These are phyloP conservation scores for Latheticus oryzae DNA, from an alignment of 2,888 invertebrate genomes.

Conservation along the genomic window DNA sequence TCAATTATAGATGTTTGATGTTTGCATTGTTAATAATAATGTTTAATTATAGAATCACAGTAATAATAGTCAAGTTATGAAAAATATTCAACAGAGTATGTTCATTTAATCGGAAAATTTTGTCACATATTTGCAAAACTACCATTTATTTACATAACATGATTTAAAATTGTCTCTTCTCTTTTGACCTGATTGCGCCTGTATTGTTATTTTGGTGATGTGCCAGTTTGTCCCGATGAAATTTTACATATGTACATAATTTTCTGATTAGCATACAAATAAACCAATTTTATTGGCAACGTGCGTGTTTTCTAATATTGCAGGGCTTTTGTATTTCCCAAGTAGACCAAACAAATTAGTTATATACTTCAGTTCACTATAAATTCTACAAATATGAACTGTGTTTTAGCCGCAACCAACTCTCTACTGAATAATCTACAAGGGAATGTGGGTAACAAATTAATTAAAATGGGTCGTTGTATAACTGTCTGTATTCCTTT, in stretches of 20 bases:
- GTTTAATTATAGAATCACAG: slow-evolving; percentile 11
- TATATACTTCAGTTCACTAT: slow-evolving; percentile 29
- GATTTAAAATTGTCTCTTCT: not conserved
- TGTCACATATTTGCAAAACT: too few species aligned
- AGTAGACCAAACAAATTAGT: slow-evolving; percentile 32
- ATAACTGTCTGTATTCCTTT: slow-evolving; percentile 26
- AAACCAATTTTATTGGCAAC: slow-evolving; percentile 12
- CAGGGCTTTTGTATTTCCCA: slow-evolving; percentile 11
- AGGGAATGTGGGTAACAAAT: slow-evolving; percentile 32
- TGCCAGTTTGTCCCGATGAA: slow-evolving; percentile 12
- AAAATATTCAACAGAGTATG: too few species aligned
- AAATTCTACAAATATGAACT: slow-evolving; percentile 38
- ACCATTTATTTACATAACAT: too few species aligned
- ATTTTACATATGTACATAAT: slow-evolving; percentile 11
- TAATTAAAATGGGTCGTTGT: slow-evolving; percentile 36
- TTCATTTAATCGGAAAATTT: slow-evolving; percentile 6
- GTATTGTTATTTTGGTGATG: slow-evolving; percentile 9
- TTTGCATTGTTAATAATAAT: slow-evolving; percentile 14
- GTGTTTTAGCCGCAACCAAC: slow-evolving; percentile 21
- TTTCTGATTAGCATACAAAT: slow-evolving; percentile 25
- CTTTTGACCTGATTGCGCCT: slow-evolving; percentile 14
- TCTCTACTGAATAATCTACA: slow-evolving; percentile 38
- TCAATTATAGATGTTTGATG: slow-evolving; percentile 20
- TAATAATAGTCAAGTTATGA: slow-evolving; percentile 20
- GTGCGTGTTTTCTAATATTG: slow-evolving; percentile 12